Base-by-base conservation (phyloP, 2,797 vertebrate species). In the Coranthus polyacanthus region DNA sequence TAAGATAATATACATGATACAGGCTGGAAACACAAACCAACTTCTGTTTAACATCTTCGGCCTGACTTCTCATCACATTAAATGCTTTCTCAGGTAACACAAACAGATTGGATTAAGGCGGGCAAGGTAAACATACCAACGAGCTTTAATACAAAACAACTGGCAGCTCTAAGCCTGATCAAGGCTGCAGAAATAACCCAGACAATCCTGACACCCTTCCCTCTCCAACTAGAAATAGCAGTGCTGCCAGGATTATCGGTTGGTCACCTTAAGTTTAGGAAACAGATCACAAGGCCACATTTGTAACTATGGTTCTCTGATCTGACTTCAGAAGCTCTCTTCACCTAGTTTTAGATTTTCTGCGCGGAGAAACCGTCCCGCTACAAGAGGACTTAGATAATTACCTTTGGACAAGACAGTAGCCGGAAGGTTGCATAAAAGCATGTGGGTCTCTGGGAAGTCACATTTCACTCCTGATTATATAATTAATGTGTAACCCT, bases 141-240 rank as follows among this genome's bases (percentile, higher is more conserved):
- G 41, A 56, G 53, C 21, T 68, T 77, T 67, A 58, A 75, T 57
- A 54, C 66, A 51, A 77, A 76, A 70, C 50, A 62, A 42, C 21
- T 36, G 36, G 37, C n/a, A 68, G 65, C 13, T 32, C 1, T 82
- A 82, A 88, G 62, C 80, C 81, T 68, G 72, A 85, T 88, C 63
- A 70, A 49, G 22, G 32, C 20, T 5, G 37, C 61, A 49, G 58
- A 75, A 88, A 82, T 86, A 89, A 70, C 52, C n/a, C 1, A 26
- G 51, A 57, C 55, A 78, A 77, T 77, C 82, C 66, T 41, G 22
- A 61, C 12, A 24, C 55, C 47, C 47, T 59, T 43, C 53, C 20
- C 63, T 45, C 47, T 47, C 21, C 20, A 17, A 12, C 71, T 79
- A 17, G 64, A 58, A 75, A 81, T 52, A 67, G 13, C 63, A 54